Evolutionary conservation across 2,113 vertebrate species (phyloP), one percentile per base, ranked within the genome.

Genomic region (Diphyllodes magnificus): DNA sequence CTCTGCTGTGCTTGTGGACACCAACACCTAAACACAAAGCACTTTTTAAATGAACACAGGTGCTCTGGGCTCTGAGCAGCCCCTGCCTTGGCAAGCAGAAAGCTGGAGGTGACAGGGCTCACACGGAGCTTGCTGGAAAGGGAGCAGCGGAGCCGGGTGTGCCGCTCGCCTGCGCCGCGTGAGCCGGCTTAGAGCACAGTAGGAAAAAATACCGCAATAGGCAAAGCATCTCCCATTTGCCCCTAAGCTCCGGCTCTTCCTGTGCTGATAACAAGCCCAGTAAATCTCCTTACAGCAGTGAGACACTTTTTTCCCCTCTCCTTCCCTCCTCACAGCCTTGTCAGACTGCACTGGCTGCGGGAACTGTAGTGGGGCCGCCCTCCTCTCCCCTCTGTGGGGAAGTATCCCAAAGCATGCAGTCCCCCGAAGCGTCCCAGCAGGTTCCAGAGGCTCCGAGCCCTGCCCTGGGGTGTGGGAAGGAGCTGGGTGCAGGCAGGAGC

Each of bases 171-270:
- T 31, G 51, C 0, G 1, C 85, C 0, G 7, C 0, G 3, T 5
- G 15, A 84, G 40, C 63, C 19, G 0, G 44, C 53, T 54, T 23
- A 28, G 80, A 76, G 82, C 63, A 4, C 23, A 2, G 77, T 91
- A 94, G 94, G 95, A 95, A 95, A 96, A 96, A 93, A 92, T 60
- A 93, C 68, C 20, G 47, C 94, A 95, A 90, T 61, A 90, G 71
- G 90, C 75, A 88, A 96, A 95, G 90, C 88, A 95, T 94, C 93
- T 93, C 87, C 49, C 76, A 1, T 96, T 95, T 95, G 54, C 94
- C 89, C 82, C 93, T 95, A 70, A 95, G 94, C 95, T 82, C 91
- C 21, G 6, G 89, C 91, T 95, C 93, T 91, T 95, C 93, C 94
- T 92, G 78, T 91, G 89, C 94, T 97, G 94, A 97, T 95, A 95